Evolutionary conservation across 2,888 invertebrate genomes (phyloP).

Genomic region (Metacarcinus magister): DNA sequence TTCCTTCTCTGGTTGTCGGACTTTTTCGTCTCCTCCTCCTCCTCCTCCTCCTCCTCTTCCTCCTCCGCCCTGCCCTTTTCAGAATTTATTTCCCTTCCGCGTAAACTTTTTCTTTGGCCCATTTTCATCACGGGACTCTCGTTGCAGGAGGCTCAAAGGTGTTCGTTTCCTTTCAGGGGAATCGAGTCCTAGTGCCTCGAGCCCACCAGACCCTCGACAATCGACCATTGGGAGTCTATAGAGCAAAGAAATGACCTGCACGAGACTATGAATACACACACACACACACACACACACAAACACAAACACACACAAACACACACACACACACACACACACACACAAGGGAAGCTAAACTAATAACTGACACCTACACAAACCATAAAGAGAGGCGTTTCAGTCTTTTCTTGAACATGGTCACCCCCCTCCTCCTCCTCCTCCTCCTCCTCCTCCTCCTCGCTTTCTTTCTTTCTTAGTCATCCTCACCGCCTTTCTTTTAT

Average conservation of each 20-base stretch:
- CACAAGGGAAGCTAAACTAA: neutral
- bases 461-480: neutral
- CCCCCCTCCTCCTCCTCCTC: neutral
- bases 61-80: neutral
- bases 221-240: neutral
- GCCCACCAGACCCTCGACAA: neutral
- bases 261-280: neutral
- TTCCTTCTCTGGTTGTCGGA: too few relatives aligned
- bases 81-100: neutral
- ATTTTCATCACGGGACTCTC: neutral
- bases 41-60: slow-evolving; percentile 6
- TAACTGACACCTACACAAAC: neutral
- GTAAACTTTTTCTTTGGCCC: slow-evolving; percentile 19
- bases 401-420: neutral
- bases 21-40: neutral
- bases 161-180: neutral
- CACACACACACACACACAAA: slow-evolving; percentile 41
- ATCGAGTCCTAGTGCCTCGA: neutral
- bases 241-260: neutral
- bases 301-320: slow-evolving; percentile 41
- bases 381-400: neutral
- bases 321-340: slow-evolving; percentile 41
- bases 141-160: neutral
- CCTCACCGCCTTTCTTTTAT: neutral
- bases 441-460: neutral